A percentile compares a stretch with the other conserved stretches of the same genome.
Conservation (phyloP, 2,888 invertebrate genomes). For the Sesamia inferens region DNA sequence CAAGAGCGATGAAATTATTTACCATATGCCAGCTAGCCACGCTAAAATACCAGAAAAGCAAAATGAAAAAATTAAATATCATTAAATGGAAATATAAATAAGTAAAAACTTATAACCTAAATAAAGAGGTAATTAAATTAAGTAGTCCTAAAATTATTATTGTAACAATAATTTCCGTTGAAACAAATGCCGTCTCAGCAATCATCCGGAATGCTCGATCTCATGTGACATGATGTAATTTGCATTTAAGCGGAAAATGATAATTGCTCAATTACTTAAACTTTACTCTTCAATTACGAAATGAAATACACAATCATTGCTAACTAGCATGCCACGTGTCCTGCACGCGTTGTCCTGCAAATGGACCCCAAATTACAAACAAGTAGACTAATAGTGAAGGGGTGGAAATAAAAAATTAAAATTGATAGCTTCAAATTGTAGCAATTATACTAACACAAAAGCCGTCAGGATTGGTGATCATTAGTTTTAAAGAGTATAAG, state of each 20-base stretch:
- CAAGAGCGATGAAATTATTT: no score
- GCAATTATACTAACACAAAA: slow-evolving; percentile 14
- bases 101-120: no score
- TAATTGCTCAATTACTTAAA: slow-evolving; percentile 36
- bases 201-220: background rate
- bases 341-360: slow-evolving; percentile 62
- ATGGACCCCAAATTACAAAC: slow-evolving; percentile 52
- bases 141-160: no score
- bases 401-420: slow-evolving; percentile 42
- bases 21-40: no score
- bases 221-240: background rate
- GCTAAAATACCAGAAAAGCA: no score
- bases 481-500: background rate
- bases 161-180: background rate
- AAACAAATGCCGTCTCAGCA: background rate
- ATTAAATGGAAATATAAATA: no score
- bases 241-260: slow-evolving; percentile 7
- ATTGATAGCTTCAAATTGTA: slow-evolving; percentile 25
- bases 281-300: slow-evolving; percentile 36
- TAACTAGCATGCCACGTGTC: slow-evolving; percentile 66
- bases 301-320: slow-evolving; percentile 55
- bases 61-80: no score
- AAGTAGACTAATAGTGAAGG: slow-evolving; percentile 41
- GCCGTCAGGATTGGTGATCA: background rate
- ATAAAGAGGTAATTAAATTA: no score